Evolutionary conservation across 2,888 invertebrate genomes (phyloP).

Genomic region (Dascillus cervinus): DNA sequence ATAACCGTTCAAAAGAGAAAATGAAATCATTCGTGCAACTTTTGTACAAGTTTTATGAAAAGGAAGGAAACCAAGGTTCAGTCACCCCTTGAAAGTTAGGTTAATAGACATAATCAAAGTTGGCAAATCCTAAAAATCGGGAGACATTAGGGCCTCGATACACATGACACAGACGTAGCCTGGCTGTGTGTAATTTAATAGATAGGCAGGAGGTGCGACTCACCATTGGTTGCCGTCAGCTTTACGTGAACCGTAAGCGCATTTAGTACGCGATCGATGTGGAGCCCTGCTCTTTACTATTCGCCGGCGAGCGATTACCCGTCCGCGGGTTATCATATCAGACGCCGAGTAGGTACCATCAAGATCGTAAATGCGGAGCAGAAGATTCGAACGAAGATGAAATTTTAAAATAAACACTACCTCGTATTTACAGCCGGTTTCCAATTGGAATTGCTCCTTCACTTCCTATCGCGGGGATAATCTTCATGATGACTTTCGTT

Average conservation of each 20-base stretch:
- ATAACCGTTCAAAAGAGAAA: too few relatives aligned
- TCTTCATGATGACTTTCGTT: too few relatives aligned
- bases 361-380: not conserved
- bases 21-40: too few relatives aligned
- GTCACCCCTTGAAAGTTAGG: too few relatives aligned
- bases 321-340: slow-evolving; percentile 12
- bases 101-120: not conserved
- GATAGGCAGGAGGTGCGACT: slow-evolving; percentile 13
- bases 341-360: slow-evolving; percentile 1
- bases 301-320: slow-evolving; percentile 12
- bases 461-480: too few relatives aligned
- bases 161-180: slow-evolving; percentile 11
- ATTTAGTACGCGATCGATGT: slow-evolving; percentile 17
- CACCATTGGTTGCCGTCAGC: slow-evolving; percentile 17
- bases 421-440: too few relatives aligned
- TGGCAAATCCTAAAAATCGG: slow-evolving; percentile 11
- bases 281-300: slow-evolving; percentile 13
- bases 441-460: too few relatives aligned
- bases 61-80: too few relatives aligned
- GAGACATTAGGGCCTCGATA: slow-evolving; percentile 12
- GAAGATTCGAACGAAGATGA: too few relatives aligned
- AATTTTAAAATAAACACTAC: too few relatives aligned
- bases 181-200: slow-evolving; percentile 17
- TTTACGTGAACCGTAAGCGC: slow-evolving; percentile 14
- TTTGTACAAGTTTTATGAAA: too few relatives aligned